These are phyloP conservation scores for Stomatorhinus walkeri DNA, from an alignment of 2,797 vertebrate species.

Conservation along the genomic window DNA sequence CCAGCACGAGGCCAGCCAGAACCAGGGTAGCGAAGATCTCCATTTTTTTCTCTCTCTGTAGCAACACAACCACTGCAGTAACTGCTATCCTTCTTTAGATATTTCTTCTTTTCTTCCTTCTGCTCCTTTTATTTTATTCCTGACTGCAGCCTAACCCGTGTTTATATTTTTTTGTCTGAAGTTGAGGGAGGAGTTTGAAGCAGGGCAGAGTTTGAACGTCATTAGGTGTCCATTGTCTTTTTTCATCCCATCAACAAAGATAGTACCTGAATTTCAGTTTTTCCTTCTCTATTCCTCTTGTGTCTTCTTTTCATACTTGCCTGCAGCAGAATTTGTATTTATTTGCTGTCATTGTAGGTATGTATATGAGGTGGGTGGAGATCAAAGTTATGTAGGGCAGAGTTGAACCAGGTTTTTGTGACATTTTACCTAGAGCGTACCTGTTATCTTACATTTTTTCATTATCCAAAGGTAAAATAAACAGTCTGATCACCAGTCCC, in stretches of 20 bases:
- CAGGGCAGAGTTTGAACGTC: neutral
- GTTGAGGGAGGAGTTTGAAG: neutral
- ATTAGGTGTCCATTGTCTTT: neutral
- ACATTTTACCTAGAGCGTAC: neutral
- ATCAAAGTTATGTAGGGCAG: neutral
- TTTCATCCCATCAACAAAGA: neutral
- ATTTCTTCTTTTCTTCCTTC: neutral
- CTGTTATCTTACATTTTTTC: neutral
- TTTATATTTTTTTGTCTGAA: neutral
- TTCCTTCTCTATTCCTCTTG: neutral
- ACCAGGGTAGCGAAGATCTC: constrained; percentile 27
- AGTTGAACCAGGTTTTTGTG: constrained; percentile 29
- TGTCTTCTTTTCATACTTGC: neutral
- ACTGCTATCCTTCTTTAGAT: neutral
- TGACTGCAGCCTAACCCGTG: neutral
- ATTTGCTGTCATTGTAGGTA: neutral
- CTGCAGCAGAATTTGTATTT: neutral
- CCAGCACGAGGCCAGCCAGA: constrained; percentile 25
- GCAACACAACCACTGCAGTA: neutral
- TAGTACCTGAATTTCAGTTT: neutral
- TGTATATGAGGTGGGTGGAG: neutral
- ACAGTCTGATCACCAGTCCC: neutral
- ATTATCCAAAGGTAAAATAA: neutral
- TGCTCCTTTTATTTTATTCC: neutral
- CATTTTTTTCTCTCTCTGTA: constrained; percentile 24